Percentiles rank a stretch among this genome's conserved stretches.
Evolutionary conservation across 2,888 invertebrate genomes (phyloP).

Genomic region (Troilus luridus): DNA sequence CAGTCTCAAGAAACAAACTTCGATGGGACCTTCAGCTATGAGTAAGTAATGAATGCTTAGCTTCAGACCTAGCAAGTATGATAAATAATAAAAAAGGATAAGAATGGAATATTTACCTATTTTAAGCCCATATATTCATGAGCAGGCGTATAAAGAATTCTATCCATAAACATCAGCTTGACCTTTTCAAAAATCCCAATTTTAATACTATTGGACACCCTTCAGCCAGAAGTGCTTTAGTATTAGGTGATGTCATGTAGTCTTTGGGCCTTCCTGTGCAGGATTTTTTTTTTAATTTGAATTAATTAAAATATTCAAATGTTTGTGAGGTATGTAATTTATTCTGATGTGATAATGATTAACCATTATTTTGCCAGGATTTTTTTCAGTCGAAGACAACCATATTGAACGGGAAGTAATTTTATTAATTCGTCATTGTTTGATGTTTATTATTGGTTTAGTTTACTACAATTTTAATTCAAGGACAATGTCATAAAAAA

Average conservation of each 20-base stretch:
- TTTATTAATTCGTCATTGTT: too few relatives aligned
- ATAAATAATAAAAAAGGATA: not conserved
- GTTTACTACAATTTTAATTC: too few relatives aligned
- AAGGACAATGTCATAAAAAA: too few relatives aligned
- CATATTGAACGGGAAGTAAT: not conserved
- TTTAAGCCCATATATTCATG: not conserved
- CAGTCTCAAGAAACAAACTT: constrained; percentile 75
- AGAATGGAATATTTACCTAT: not conserved
- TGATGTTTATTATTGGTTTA: too few relatives aligned
- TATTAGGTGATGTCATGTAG: not conserved
- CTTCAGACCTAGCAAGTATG: not conserved
- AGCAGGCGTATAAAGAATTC: not conserved
- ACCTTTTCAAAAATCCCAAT: constrained; percentile 19
- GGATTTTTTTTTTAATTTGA: not conserved
- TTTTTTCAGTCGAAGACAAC: not conserved
- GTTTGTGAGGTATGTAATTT: not conserved
- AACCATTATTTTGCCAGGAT: not conserved
- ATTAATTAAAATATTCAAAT: not conserved
- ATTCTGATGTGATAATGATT: not conserved
- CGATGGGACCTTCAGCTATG: constrained; percentile 77
- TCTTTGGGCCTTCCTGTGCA: not conserved
- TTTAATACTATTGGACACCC: not conserved
- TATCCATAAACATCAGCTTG: not conserved
- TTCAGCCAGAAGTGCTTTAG: not conserved
- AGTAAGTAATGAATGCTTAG: constrained; percentile 64